Base-by-base conservation (phyloP, 2,113 vertebrate species). In the Cygnus buccinator region DNA sequence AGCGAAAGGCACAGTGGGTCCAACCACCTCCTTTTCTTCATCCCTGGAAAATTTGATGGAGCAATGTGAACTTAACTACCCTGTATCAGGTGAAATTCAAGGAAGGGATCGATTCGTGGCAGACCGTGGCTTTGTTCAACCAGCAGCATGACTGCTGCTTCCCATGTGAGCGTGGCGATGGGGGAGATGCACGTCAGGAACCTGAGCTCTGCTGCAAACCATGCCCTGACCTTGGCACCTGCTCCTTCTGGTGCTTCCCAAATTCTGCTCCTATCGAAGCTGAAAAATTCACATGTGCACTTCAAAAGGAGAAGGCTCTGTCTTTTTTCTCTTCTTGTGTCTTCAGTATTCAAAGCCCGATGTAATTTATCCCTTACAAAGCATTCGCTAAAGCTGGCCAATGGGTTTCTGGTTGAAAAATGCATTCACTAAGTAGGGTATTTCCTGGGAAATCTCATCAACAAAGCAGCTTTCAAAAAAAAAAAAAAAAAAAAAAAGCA, bases 11-110 rank as follows among this genome's bases (percentile, higher is more conserved):
- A 1, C 1, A 9, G 5, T 3, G 39, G 6, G 13, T 22, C 57
- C 54, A 5, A 13, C 1, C 4, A 8, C 3, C 33, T 73, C 33
- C 57, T 6, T 4, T 13, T 22, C 77, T 54, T 13, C 80, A 28
- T 7, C 59, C 63, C 44, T 3, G 50, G 83, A 57, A 39, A 28
- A 21, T 0, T 0, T 4, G 28, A 48, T 13, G 0, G 8, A 22
- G 5, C 41, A 31, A 46, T 25, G 19, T 11, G 26, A 46, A 57
- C 2, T 9, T 7, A 35, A 21, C 10, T 16, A 54, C 3, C 29
- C 33, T 2, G 1, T 1, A 3, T 5, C 15, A 3, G 0, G 3
- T 14, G 61, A 46, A 55, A 63, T 13, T 20, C 66, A 79, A 5
- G 44, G 50, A 31, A 19, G 16, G 78, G 29, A 48, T 44, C 35